Conservation (phyloP, 92 coral and sea anemone genomes). For the Meandrina meandrites region DNA sequence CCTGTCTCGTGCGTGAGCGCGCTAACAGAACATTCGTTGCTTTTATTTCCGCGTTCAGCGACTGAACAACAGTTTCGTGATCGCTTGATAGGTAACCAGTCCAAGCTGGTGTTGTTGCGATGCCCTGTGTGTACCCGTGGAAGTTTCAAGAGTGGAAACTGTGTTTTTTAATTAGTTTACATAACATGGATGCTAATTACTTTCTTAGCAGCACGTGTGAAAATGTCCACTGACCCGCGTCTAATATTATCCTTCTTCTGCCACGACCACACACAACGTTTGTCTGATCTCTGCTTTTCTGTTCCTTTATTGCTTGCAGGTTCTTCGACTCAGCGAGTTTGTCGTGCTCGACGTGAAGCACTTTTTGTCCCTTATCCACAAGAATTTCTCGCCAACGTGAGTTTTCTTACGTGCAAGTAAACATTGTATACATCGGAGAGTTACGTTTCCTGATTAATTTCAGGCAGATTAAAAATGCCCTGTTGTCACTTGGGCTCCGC, state of each 20-base stretch:
- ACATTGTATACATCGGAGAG: slow-evolving; percentile 37
- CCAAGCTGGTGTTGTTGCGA: slow-evolving; percentile 23
- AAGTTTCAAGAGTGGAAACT: slow-evolving; percentile 48
- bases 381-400: slow-evolving; percentile 91
- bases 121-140: slow-evolving; percentile 25
- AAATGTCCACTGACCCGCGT: slow-evolving; percentile 62
- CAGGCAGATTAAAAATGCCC: slow-evolving; percentile 54
- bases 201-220: slow-evolving; percentile 56
- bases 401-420: slow-evolving; percentile 44
- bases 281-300: slow-evolving; percentile 27
- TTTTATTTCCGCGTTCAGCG: background rate
- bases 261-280: slow-evolving; percentile 54
- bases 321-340: slow-evolving; percentile 87
- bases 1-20: background rate
- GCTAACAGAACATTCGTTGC: background rate
- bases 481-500: slow-evolving; percentile 45
- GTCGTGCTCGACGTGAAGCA: slow-evolving; percentile 91
- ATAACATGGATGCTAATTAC: slow-evolving; percentile 80
- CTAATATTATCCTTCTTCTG: slow-evolving; percentile 20
- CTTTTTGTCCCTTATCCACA: slow-evolving; percentile 84
- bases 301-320: slow-evolving; percentile 58
- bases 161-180: slow-evolving; percentile 82
- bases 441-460: slow-evolving; percentile 60
- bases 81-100: slow-evolving; percentile 23
- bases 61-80: background rate